A percentile compares a stretch with the other conserved stretches of the same genome.
phyloP scores from a whole-genome alignment of 2,888 invertebrate genomes.

The Yponomeuta malinellus region DNA sequence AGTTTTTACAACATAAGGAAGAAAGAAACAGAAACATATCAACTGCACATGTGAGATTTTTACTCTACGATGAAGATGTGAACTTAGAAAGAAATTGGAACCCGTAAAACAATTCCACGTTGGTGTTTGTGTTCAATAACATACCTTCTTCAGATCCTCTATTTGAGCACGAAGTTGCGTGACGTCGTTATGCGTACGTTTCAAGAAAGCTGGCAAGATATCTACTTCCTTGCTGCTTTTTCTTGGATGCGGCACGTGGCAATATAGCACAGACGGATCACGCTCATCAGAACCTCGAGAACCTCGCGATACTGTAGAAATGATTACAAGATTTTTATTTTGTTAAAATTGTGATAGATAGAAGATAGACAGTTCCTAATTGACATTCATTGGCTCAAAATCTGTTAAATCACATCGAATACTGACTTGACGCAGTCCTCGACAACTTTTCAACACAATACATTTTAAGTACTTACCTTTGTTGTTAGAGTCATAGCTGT shows the following conservation, averaged over 20 bases:
- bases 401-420: too few relatives aligned
- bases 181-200: conserved; percentile 43
- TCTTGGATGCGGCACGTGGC: neutral
- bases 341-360: neutral
- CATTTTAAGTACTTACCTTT: neutral
- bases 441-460: too few relatives aligned
- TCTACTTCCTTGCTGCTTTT: neutral
- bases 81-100: neutral
- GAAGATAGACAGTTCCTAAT: too few relatives aligned
- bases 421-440: too few relatives aligned
- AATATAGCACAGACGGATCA: neutral
- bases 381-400: too few relatives aligned
- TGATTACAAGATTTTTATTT: neutral
- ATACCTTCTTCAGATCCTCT: conserved; percentile 51
- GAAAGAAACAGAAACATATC: too few relatives aligned
- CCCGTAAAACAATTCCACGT: too few relatives aligned
- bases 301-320: neutral
- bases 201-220: conserved; percentile 25
- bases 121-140: neutral
- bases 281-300: neutral
- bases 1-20: too few relatives aligned
- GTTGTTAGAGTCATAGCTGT: neutral
- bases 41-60: too few relatives aligned
- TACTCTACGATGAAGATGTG: neutral
- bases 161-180: conserved; percentile 42